Conservation (phyloP, 2,797 vertebrate genomes). For the Arrhamphus sclerolepis region DNA sequence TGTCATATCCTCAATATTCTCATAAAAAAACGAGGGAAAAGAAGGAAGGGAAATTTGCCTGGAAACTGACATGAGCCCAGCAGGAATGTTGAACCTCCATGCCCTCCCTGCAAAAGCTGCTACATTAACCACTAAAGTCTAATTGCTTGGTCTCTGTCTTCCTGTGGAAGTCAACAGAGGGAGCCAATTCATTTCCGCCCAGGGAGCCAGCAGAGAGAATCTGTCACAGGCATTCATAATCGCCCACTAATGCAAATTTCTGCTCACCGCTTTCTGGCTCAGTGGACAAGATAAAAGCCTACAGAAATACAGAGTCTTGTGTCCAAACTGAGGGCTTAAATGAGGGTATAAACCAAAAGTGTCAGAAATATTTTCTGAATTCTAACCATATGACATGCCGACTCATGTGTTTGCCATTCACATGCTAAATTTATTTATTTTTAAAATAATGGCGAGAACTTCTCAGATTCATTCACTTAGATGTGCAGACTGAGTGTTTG, state of each 20-base stretch:
- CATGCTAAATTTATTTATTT: conserved; percentile 71
- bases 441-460: conserved; percentile 65
- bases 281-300: conserved; percentile 84
- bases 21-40: conserved; percentile 55
- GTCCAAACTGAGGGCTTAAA: conserved; percentile 82
- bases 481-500: conserved; percentile 58
- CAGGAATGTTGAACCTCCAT: conserved; percentile 82
- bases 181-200: conserved; percentile 84
- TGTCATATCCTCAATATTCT: conserved; percentile 75
- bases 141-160: conserved; percentile 85
- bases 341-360: conserved; percentile 84
- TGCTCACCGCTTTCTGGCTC: conserved; percentile 75
- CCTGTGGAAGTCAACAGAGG: conserved; percentile 80
- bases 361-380: conserved; percentile 77
- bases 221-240: conserved; percentile 88
- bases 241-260: conserved; percentile 85
- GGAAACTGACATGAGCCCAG: conserved; percentile 81
- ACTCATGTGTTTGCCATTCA: conserved; percentile 71
- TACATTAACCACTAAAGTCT: conserved; percentile 85
- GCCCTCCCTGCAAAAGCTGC: conserved; percentile 82
- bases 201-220: conserved; percentile 79
- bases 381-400: conserved; percentile 71
- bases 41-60: conserved; percentile 58
- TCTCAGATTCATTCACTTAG: conserved; percentile 70
- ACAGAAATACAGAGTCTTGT: conserved; percentile 78